Percentiles rank a stretch among this genome's conserved stretches.
Evolutionary conservation across 2,888 invertebrate species (phyloP).

Genomic region (Lochmaea crataegi): DNA sequence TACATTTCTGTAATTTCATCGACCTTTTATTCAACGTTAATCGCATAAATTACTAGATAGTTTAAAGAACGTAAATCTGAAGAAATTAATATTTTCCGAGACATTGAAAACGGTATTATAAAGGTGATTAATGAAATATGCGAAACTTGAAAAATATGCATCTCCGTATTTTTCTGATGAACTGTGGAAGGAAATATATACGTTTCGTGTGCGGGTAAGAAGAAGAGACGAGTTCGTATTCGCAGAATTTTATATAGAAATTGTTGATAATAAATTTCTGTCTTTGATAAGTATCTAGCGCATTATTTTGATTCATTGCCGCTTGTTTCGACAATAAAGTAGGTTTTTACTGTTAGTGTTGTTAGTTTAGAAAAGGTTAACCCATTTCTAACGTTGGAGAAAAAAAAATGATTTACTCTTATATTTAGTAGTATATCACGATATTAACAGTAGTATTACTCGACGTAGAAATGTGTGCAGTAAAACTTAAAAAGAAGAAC

Average conservation of each 20-base stretch:
- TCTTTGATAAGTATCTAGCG: background rate
- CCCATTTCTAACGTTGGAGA: background rate
- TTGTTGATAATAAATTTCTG: constrained; percentile 2
- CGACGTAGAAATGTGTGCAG: background rate
- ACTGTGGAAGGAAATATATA: background rate
- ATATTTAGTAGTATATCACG: background rate
- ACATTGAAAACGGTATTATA: background rate
- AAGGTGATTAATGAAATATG: background rate
- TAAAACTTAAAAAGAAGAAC: background rate
- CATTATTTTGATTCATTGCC: constrained; percentile 2
- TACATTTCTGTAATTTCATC: too few species aligned
- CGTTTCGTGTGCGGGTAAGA: background rate
- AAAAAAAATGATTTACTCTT: background rate
- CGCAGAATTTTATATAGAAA: background rate
- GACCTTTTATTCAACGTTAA: too few species aligned
- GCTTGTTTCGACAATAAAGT: background rate
- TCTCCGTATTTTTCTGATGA: background rate
- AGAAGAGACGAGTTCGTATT: background rate
- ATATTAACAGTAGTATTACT: background rate
- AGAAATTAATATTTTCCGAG: background rate
- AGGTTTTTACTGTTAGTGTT: constrained; percentile 1
- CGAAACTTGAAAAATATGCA: background rate
- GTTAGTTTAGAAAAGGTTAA: background rate
- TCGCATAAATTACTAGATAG: too few species aligned
- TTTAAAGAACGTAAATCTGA: background rate